Percentiles rank a stretch among this genome's conserved stretches.
Conservation (phyloP, 2,113 vertebrate genomes). For the Tichodroma muraria region DNA sequence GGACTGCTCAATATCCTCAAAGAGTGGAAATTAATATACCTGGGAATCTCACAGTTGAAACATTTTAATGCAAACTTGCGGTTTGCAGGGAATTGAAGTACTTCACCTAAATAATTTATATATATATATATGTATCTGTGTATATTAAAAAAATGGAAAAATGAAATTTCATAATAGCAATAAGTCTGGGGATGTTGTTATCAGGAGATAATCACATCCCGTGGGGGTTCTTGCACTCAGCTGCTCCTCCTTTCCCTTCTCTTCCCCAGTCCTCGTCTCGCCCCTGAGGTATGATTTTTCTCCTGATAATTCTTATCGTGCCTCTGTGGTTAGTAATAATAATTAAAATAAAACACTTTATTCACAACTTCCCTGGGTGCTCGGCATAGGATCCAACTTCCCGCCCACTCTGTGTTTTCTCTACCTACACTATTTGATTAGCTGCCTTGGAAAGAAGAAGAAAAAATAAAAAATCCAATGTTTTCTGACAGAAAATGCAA, state of each 20-base stretch:
- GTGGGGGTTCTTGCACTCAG: conserved; percentile 69
- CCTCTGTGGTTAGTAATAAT: conserved; percentile 65
- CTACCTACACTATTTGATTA: conserved; percentile 20
- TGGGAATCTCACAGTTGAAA: conserved; percentile 75
- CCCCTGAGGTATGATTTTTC: conserved; percentile 74
- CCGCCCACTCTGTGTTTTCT: neutral
- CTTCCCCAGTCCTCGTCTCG: conserved; percentile 45
- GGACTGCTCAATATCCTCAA: conserved; percentile 73
- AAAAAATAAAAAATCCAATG: neutral
- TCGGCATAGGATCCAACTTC: conserved; percentile 16
- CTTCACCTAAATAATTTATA: conserved; percentile 77
- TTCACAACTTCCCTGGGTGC: conserved; percentile 60
- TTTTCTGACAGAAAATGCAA: conserved; percentile 42
- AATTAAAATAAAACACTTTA: conserved; percentile 71
- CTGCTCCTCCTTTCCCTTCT: conserved; percentile 61
- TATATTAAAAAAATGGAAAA: conserved; percentile 65
- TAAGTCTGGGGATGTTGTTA: conserved; percentile 72
- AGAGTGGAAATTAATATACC: conserved; percentile 74
- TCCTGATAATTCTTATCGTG: conserved; percentile 72
- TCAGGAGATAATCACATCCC: conserved; percentile 81
- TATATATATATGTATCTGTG: conserved; percentile 42
- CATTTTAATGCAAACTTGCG: conserved; percentile 75
- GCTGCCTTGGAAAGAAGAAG: neutral
- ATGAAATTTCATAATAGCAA: conserved; percentile 73
- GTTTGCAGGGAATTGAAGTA: conserved; percentile 72